phyloP scores from a whole-genome alignment of 2,888 invertebrate species.

The Phaonia tiefii region DNA sequence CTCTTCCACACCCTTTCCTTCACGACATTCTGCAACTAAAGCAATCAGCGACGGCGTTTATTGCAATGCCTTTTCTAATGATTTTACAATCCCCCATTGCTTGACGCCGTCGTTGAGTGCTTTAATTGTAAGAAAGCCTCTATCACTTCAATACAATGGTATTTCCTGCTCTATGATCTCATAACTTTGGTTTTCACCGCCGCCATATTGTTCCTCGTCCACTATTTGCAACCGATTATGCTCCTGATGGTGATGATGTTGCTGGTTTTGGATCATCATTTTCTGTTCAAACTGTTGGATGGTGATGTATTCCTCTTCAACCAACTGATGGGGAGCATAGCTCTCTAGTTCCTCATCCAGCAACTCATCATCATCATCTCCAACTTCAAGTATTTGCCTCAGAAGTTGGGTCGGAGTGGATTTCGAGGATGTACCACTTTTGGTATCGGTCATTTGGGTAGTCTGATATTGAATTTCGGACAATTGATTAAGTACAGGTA shows the following conservation, averaged over 20 bases:
- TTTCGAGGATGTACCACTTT: conserved; percentile 9
- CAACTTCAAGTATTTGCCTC: conserved; percentile 42
- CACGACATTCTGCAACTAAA: too few species aligned
- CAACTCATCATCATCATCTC: conserved; percentile 43
- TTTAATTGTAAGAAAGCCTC: too few species aligned
- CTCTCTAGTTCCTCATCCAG: conserved; percentile 39
- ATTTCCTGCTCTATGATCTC: conserved; percentile 73
- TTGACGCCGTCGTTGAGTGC: too few species aligned
- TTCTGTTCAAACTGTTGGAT: conserved; percentile 34
- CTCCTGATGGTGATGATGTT: conserved; percentile 25
- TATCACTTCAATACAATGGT: conserved; percentile 70
- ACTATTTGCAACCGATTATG: conserved; percentile 5
- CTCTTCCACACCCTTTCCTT: background rate
- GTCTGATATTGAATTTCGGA: too few species aligned
- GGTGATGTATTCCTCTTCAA: conserved; percentile 32
- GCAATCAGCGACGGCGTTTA: too few species aligned
- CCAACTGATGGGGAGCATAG: conserved; percentile 23
- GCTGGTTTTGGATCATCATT: background rate
- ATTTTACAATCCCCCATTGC: too few species aligned
- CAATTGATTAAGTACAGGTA: too few species aligned
- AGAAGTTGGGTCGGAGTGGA: conserved; percentile 21
- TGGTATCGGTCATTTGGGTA: background rate
- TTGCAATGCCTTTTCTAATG: too few species aligned
- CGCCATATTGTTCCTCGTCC: background rate
- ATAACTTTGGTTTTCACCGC: conserved; percentile 61